A percentile compares a stretch with the other conserved stretches of the same genome.
Evolutionary conservation across 1,140 invertebrate genomes (phyloP).

Genomic region (Trichonephila clavipes): DNA sequence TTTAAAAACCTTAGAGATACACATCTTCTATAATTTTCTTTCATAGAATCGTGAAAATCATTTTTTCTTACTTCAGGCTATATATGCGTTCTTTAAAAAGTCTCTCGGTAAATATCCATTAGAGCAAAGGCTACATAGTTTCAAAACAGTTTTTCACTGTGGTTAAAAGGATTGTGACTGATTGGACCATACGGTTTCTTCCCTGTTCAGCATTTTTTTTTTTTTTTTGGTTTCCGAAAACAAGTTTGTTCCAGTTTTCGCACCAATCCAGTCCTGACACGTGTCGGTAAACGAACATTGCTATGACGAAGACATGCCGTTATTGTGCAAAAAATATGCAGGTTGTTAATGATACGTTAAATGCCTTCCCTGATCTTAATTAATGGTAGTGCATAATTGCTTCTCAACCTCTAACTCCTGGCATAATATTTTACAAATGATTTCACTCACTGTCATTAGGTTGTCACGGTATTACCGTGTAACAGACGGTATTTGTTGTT

Average conservation of each 20-base stretch:
- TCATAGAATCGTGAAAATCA: neutral
- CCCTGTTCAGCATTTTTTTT: neutral
- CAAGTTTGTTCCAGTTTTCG: constrained; percentile 19
- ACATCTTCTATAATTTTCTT: neutral
- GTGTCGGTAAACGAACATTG: neutral
- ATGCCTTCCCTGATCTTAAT: neutral
- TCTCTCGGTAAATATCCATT: neutral
- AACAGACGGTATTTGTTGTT: too few species aligned
- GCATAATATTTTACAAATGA: neutral
- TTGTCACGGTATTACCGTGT: too few species aligned
- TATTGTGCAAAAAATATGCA: neutral
- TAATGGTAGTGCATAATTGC: neutral
- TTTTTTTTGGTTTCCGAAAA: neutral
- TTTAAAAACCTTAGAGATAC: neutral
- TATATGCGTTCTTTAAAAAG: neutral
- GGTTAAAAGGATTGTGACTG: neutral
- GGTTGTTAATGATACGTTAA: neutral
- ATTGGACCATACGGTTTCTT: neutral
- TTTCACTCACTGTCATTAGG: too few species aligned
- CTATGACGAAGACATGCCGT: neutral
- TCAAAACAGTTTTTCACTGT: neutral
- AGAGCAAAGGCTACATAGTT: neutral
- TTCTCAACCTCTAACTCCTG: neutral
- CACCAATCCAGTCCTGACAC: neutral
- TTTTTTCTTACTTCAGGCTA: neutral